Percentiles rank a stretch among this genome's conserved stretches.
phyloP scores from a whole-genome alignment of 2,888 invertebrate genomes.

The Netelia melanura region DNA sequence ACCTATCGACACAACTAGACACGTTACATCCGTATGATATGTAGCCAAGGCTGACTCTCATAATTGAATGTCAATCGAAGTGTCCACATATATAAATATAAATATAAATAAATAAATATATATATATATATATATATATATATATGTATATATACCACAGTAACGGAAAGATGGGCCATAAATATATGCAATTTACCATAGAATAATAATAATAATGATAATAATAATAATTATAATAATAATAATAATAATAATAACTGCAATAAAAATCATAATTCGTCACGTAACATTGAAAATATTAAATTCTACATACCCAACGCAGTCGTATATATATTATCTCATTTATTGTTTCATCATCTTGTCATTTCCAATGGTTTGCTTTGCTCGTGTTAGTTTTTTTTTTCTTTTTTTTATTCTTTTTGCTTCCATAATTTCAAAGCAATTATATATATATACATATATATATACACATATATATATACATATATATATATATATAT shows the following conservation, averaged over 20 bases:
- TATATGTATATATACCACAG: constrained; percentile 14
- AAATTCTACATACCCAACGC: constrained; percentile 60
- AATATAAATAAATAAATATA: constrained; percentile 13
- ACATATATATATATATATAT: background rate
- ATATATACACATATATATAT: background rate
- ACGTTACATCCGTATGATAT: constrained; percentile 65
- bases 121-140: constrained; percentile 17
- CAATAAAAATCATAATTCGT: constrained; percentile 45
- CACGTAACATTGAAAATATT: constrained; percentile 50
- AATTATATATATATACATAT: constrained; percentile 30
- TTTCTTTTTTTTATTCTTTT: background rate
- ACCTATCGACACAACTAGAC: constrained; percentile 43
- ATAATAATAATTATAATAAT: too few species aligned
- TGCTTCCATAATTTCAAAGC: constrained; percentile 36
- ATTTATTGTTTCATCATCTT: constrained; percentile 62
- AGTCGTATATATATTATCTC: constrained; percentile 62
- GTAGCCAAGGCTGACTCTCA: constrained; percentile 69
- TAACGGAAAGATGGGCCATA: constrained; percentile 4
- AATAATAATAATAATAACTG: background rate
- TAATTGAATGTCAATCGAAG: constrained; percentile 58
- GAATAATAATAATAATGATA: background rate
- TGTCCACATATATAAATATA: background rate
- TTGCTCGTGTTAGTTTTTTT: constrained; percentile 32
- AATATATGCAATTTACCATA: background rate
- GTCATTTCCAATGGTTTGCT: constrained; percentile 58